Base-by-base conservation (phyloP, 2,888 invertebrate genomes). In the Nomada lathburiana region DNA sequence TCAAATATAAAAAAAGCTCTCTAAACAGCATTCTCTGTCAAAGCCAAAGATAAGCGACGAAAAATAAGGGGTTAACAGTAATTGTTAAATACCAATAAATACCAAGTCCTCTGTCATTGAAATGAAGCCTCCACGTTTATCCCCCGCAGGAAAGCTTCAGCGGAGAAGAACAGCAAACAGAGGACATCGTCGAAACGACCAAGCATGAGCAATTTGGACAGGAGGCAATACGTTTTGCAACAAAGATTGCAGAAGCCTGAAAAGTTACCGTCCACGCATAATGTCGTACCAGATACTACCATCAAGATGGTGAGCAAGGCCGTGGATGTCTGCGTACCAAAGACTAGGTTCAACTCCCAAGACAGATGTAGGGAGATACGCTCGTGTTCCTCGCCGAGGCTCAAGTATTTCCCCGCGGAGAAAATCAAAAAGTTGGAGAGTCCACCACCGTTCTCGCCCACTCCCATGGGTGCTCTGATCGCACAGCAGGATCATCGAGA, bases 391-490 rank as follows among this genome's bases (percentile, higher is more conserved):
- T 89, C 90, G 2, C 85, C 92, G 10, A 87, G 92, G 68, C 71
- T 92, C 4, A 92, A 91, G 70, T 86, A 79, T 75, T 92, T 92
- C 65, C 92, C 92, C 2, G 88, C 89, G 0, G 92, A 92, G 74
- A 88, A 84, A 52, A 87, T 91, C 1, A 89, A 86, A 36, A 89
- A 82, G 65, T 55, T 87, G 0, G 77, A 87, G 13, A 77, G 64
- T 47, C 70, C 85, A 2, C 78, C 86, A 13, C 20, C 79, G 20
- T 83, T 76, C 20, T 7, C 74, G 0, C 64, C 83, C 1, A 69
- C 79, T 1, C 60, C 83, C 1, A 73, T 79, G 3, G 64, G 57
- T 1, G 74, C 80, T 36, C 18, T 81, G 55, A 88, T 88, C 44
- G 80, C 80, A 11, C 87, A 86, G n/a, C 85, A 85, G 63, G 70